Evolutionary conservation across 1,140 invertebrate species (phyloP).

Genomic region (Teleopsis dalmanni): DNA sequence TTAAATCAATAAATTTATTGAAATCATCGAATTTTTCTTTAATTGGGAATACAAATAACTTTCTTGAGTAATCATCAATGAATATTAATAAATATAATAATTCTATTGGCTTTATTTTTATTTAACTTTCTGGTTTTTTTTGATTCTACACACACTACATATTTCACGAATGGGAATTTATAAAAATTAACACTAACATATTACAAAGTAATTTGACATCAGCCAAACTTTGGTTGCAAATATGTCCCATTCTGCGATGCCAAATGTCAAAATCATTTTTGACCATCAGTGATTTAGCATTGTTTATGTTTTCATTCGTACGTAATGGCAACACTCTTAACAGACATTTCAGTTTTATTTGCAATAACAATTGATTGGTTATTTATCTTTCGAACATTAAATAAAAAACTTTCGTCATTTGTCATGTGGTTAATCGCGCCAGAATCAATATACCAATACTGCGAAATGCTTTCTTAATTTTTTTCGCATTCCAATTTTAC

Average conservation of each 20-base stretch:
- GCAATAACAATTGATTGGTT: slow-evolving; percentile 3
- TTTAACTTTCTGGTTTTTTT: no score
- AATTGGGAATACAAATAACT: no score
- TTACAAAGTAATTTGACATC: no score
- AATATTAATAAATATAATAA: slow-evolving; percentile 43
- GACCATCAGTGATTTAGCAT: background rate
- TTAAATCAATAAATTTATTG: slow-evolving; percentile 20
- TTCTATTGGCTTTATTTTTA: no score
- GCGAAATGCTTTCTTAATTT: no score
- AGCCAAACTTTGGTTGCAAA: background rate
- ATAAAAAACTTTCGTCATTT: background rate
- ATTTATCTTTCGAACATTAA: background rate
- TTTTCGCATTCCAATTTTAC: no score
- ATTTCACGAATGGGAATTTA: no score
- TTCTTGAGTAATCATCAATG: slow-evolving; percentile 44
- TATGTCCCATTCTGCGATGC: slow-evolving; percentile 17
- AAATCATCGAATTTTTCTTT: slow-evolving; percentile 5
- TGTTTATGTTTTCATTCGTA: background rate
- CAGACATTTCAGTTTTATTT: slow-evolving; percentile 7
- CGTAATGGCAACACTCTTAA: background rate
- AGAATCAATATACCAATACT: slow-evolving; percentile 4
- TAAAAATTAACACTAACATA: no score
- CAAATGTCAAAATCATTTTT: slow-evolving; percentile 7
- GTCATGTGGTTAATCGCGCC: slow-evolving; percentile 1
- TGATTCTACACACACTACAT: slow-evolving; percentile 24